Evolutionary conservation across 2,113 vertebrate genomes (phyloP), one percentile per base, ranked within the genome.

Genomic region (Trogon melanurus): DNA sequence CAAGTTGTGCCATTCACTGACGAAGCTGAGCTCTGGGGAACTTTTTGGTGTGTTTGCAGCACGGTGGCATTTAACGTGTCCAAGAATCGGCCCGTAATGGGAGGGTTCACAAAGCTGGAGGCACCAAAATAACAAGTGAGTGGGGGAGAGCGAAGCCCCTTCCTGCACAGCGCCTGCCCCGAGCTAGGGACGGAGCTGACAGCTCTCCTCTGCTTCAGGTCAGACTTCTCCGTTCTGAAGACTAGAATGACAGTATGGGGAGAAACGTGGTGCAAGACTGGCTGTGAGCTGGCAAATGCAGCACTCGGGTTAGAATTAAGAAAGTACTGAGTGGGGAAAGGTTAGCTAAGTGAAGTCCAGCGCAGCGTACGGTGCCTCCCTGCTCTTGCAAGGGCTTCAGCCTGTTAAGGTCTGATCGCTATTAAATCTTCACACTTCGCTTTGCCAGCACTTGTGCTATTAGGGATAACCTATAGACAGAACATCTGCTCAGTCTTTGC

Each of bases 1-100:
- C 86, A 92, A 89, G 60, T 61, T 16, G 38, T 95, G 93, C 94
- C 80, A 60, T 44, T 95, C 57, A 32, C 50, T 64, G 91, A 2
- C 1, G 6, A 9, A 23, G 75, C 75, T 36, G 47, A 70, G 79
- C 57, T 48, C 26, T 9, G 8, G 47, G 66, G 66, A 92, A 60
- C 30, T n/a, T 6, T 6, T 13, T 0, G 3, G 32, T 11, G 54
- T 36, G 5, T 61, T 45, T 1, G 8, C 74, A 66, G 56, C 2
- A 25, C 0, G 11, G 38, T 50, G 87, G 62, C 56, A 58, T 74
- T 92, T 69, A 19, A 34, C 1, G 7, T 18, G 25, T 13, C 86
- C 66, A 30, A 47, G 67, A 79, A 11, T 1, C 0, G 6, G 25
- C 29, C 74, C 3, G 0, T 36, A n/a, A 36, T 65, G 34, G 54